These are phyloP conservation scores for Nephila pilipes DNA, from an alignment of 1,140 invertebrate species.

Conservation along the genomic window DNA sequence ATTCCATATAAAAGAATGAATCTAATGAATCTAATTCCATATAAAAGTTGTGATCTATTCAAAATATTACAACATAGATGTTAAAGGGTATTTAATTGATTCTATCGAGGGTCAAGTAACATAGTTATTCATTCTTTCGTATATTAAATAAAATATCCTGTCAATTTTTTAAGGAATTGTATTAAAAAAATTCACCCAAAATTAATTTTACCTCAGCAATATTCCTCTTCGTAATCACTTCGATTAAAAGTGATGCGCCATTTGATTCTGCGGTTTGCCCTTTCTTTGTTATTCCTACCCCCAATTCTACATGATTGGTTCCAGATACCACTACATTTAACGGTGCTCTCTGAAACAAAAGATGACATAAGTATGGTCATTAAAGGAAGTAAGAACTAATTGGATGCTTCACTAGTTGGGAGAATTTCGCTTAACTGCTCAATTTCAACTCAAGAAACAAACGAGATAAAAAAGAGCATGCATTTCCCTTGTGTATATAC, in stretches of 20 bases:
- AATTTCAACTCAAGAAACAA: slow-evolving; percentile 8
- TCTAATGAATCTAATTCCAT: too few species aligned
- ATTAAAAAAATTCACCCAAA: background rate
- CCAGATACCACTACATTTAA: slow-evolving; percentile 29
- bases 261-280: background rate
- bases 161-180: too few species aligned
- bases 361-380: slow-evolving; percentile 8
- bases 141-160: too few species aligned
- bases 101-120: too few species aligned
- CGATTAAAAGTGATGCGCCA: background rate
- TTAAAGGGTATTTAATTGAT: too few species aligned
- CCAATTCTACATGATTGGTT: background rate
- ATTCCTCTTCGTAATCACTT: background rate
- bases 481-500: background rate
- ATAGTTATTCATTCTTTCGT: too few species aligned
- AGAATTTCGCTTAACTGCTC: slow-evolving; percentile 36
- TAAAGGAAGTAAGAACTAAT: slow-evolving; percentile 36
- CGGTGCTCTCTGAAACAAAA: background rate
- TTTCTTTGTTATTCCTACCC: background rate
- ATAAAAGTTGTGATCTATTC: too few species aligned
- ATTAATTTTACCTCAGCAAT: slow-evolving; percentile 11
- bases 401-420: slow-evolving; percentile 13
- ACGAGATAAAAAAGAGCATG: background rate
- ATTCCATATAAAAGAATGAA: too few species aligned
- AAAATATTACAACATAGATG: too few species aligned